Evolutionary conservation across 1,140 invertebrate species (phyloP).

Genomic region (Halesus radiatus): DNA sequence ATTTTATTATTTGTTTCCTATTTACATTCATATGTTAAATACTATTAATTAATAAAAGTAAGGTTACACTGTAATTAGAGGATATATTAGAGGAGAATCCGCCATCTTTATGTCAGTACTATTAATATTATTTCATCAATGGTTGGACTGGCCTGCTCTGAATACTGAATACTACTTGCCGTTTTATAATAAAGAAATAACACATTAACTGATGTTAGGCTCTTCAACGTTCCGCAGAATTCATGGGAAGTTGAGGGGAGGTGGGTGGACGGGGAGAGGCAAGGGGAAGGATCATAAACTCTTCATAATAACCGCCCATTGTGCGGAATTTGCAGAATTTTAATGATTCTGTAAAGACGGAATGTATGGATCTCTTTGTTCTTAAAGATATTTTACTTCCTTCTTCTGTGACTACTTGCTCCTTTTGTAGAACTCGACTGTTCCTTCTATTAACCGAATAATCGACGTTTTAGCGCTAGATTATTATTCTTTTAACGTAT

Average conservation of each 20-base stretch:
- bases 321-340: slow-evolving; percentile 30
- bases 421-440: not conserved
- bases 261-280: too few species aligned
- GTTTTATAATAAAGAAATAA: slow-evolving; percentile 10
- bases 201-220: not conserved
- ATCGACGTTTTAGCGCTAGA: too few species aligned
- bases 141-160: too few species aligned
- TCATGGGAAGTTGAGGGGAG: not conserved
- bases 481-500: too few species aligned
- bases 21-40: too few species aligned
- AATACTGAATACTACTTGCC: not conserved
- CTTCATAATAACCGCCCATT: slow-evolving; percentile 20
- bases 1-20: too few species aligned
- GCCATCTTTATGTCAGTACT: too few species aligned
- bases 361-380: slow-evolving; percentile 24
- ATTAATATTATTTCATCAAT: too few species aligned
- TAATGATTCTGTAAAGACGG: slow-evolving; percentile 20
- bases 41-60: too few species aligned
- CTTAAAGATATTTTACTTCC: not conserved
- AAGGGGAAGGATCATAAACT: slow-evolving; percentile 20
- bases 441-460: too few species aligned
- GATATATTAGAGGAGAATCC: too few species aligned
- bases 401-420: not conserved
- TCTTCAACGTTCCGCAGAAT: not conserved
- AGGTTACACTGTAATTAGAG: too few species aligned